These are phyloP conservation scores for Agrochola circellaris DNA, from an alignment of 2,888 invertebrate genomes.

Conservation along the genomic window DNA sequence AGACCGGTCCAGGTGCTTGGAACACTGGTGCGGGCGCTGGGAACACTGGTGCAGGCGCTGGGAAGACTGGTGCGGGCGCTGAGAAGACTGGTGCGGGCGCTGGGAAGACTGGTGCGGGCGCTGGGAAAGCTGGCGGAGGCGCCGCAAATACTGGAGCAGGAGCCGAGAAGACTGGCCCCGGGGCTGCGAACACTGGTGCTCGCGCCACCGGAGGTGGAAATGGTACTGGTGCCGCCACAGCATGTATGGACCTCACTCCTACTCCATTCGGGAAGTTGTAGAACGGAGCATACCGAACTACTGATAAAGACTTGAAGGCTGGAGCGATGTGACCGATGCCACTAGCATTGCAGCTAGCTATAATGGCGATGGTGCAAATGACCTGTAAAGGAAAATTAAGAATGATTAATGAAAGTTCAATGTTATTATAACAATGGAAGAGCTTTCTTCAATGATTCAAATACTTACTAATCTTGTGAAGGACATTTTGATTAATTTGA, in stretches of 20 bases:
- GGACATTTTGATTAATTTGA: conserved; percentile 77
- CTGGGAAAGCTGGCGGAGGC: conserved; percentile 62
- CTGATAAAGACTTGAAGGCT: conserved; percentile 80
- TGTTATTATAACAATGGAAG: background rate
- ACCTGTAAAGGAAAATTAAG: conserved; percentile 75
- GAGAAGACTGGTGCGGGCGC: conserved; percentile 69
- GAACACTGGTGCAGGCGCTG: conserved; percentile 61
- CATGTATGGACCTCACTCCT: conserved; percentile 84
- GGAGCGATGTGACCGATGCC: conserved; percentile 83
- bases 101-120: conserved; percentile 61
- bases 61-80: conserved; percentile 63
- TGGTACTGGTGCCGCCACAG: conserved; percentile 76
- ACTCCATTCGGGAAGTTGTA: conserved; percentile 86
- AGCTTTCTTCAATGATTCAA: conserved; percentile 3
- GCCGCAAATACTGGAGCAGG: conserved; percentile 52
- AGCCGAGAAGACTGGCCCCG: conserved; percentile 59
- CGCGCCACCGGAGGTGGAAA: conserved; percentile 50
- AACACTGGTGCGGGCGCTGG: conserved; percentile 63
- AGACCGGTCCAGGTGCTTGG: conserved; percentile 67
- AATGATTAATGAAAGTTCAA: conserved; percentile 4
- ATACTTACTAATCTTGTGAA: conserved; percentile 85
- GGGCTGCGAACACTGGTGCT: conserved; percentile 65
- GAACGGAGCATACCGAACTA: conserved; percentile 87
- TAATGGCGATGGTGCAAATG: conserved; percentile 77
- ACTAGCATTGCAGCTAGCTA: conserved; percentile 86